Base-by-base conservation (phyloP, 2,113 vertebrate species). In the Grantiella picta region DNA sequence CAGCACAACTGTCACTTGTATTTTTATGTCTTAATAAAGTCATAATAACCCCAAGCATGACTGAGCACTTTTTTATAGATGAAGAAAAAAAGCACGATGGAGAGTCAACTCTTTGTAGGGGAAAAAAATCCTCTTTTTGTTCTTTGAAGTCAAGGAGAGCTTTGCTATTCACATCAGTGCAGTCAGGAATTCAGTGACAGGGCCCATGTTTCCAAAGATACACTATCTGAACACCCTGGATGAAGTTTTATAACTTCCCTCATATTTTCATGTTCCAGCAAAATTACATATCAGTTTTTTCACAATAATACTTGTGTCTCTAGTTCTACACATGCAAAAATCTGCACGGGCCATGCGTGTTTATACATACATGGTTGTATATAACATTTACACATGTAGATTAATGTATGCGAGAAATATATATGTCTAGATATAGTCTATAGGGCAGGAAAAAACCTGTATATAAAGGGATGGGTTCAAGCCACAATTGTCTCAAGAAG, bases 21-120 rank as follows among this genome's bases (percentile, higher is more conserved):
- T 80, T 85, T 94, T 87, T 47, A 61, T 47, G 63, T 66, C 79
- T 96, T 69, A 90, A 89, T 86, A 80, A 93, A 86, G 66, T 77
- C 59, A 91, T 65, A 90, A 88, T 50, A 85, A 87, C 15, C 8
- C 24, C 36, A 82, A 70, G 20, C 22, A 40, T 42, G 29, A 84
- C 28, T 68, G 22, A 84, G 44, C 18, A 60, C n/a, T 68, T 75
- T 75, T 90, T 89, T n/a, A 36, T 23, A n/a, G 57, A 53, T 54
- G 10, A 71, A 73, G 33, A 50, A 57, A 53, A 68, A 49, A 73
- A 54, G 27, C 10, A 7, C 31, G 56, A 42, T 31, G 28, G 27
- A 70, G 81, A 86, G 27, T 66, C 36, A 92, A 35, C 9, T 12
- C 28, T 92, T 59, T 22, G 6, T 38, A 56, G 16, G 20, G 44